Base-by-base conservation (phyloP, 2,888 invertebrate species). In the Pemphredon lugubris region DNA sequence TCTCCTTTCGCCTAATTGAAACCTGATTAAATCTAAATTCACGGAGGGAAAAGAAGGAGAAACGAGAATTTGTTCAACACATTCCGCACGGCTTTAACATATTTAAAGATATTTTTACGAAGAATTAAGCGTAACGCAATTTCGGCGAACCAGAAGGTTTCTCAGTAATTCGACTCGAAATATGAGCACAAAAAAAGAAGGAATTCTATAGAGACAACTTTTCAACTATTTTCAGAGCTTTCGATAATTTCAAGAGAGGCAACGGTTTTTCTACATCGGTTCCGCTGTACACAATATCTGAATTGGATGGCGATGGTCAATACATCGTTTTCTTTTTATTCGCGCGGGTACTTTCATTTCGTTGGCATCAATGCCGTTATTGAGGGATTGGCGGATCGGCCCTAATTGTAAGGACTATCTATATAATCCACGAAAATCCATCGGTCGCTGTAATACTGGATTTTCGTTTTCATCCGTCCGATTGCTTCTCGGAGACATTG, bases 311-410 rank as follows among this genome's bases (percentile, higher is more conserved):
- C 18, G 23, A 23, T 21, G 51, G 14, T 16, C n/a, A 51, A 6
- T 48, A 30, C 23, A 37, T 53, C 37, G 53, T 51, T 59, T 53
- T 37, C 65, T 47, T 42, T 48, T 54, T 48, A 40, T 30, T 44
- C 60, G 54, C 30, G n/a, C n/a, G n/a, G n/a, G 16, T 45, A 58
- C 59, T 59, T 59, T 65, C 51, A 45, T 58, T 45, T 34, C 54
- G 20, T 7, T 13, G 53, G 34, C 40, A 60, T 54, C 66, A 67
- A 67, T 60, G 54, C 45, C 60, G 66, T 45, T 59, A 45, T 59
- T 45, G 59, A 9, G 14, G 13, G 20, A 50, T 50, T 42, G 47
- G n/a, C 7, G 55, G 39, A 63, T 63, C 23, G 44, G 14, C 48
- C 34, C 50, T 21, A n/a, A n/a, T n/a, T n/a, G n/a, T n/a, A 23